Evolutionary conservation across 2,113 vertebrate species (phyloP), one percentile per base, ranked within the genome.

Genomic region (Uropsilus gracilis): DNA sequence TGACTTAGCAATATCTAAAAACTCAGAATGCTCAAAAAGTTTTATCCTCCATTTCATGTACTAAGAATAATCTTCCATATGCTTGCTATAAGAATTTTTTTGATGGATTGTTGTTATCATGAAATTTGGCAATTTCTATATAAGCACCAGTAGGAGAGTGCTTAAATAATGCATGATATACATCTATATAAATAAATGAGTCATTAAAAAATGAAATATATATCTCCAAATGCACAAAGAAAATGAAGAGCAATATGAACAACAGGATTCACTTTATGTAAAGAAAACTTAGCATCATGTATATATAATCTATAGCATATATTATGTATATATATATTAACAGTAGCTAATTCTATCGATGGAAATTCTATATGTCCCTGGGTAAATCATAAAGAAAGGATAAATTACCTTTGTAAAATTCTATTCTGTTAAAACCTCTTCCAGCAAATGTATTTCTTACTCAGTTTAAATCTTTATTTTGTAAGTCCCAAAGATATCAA

Each of bases 321-420:
- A 18, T 63, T 95, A 86, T 18, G 30, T 50, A 53, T 57, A 48
- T 57, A 48, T 34, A 86, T 85, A 90, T 84, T n/a, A 90, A 69
- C 9, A 73, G 39, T 50, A 22, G 37, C 83, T 71, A 86, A 4
- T 85, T 91, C 12, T 44, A 71, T 69, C 55, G 13, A 72, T 66
- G 30, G 34, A 39, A 81, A 84, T 87, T 73, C 42, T 69, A n/a
- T 28, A 76, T 13, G 8, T 8, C 53, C 20, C 50, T n/a, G 34
- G 8, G 5, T 42, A 86, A 68, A 57, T 61, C 34, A 80, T 39
- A 83, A 32, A 86, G 72, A 90, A 77, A 16, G 8, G 9, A 87
- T 53, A 37, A 46, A 68, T n/a, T 22, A 66, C 1, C 46, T 46
- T 26, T 77, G 17, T 42, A 59, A 42, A 48, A 34, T 57, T 77